Evolutionary conservation across 2,888 invertebrate genomes (phyloP), one percentile per base, ranked within the genome.

Genomic region (Brachylomia viminalis): DNA sequence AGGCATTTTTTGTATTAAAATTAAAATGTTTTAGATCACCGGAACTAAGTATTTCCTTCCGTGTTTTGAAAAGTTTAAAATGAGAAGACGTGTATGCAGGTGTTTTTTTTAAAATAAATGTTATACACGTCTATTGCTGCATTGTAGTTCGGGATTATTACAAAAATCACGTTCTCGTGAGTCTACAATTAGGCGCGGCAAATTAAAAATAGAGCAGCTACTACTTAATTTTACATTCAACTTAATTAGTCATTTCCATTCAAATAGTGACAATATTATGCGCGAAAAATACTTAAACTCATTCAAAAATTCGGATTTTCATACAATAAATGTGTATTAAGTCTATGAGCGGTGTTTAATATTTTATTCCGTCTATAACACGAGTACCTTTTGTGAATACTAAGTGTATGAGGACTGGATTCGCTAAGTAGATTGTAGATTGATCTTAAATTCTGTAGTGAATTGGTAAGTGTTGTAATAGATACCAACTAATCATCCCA

Each of bases 311-410:
- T 62, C 33, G 17, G 2, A 49, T 69, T 84, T 77, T 80, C 17
- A 49, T 73, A 59, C 20, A 69, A 84, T 80, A 71, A 20, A 27
- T 45, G 38, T 70, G 2, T 33, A 27, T 56, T 64, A 75, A 27
- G 61, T 30, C 47, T 23, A 49, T 54, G 58, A 71, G 38, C 15
- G 64, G 72, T 38, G 45, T 67, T 79, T 73, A 79, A 65, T 66
- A 47, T 77, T 71, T 79, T 54, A 69, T 72, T 67, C 79, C n/a
- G 83, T 66, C 49, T 66, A 42, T 54, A 83, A 76, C 66, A 71
- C 30, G 59, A 38, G 68, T 27, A 70, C 78, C 42, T n/a, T 70
- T 20, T 15, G n/a, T 62, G 86, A 83, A 87, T 86, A 80, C 33
- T 83, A 85, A 80, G 27, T 74, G 0, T 70, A 30, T 62, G 75